Base-by-base conservation (phyloP, 2,797 vertebrate species). In the Galago senegalensis region DNA sequence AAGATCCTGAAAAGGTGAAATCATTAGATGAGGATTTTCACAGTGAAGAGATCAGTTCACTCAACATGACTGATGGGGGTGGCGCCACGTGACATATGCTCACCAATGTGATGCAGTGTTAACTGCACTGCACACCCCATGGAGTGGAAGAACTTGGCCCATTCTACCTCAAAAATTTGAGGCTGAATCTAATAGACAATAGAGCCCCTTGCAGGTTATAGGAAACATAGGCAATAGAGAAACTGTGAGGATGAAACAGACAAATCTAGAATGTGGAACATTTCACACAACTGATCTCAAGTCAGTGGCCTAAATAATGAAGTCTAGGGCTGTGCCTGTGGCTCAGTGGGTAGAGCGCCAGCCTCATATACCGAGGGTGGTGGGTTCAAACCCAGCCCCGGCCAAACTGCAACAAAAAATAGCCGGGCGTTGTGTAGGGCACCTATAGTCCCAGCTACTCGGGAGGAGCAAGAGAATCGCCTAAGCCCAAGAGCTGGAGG, bases 1-100 rank as follows among this genome's bases (percentile, higher is more conserved):
- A 90, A 95, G 83, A 75, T 63, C 69, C 37, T 37, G 1, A 61
- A 67, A 93, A 46, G 49, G 56, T 46, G 60, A 81, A 89, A 43
- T 49, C 11, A 23, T 12, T 13, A 56, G n/a, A 43, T 8, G 46
- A 80, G 21, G 43, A 31, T 60, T 49, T 75, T 79, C 31, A 70
- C 0, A 10, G 2, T 8, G 53, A 80, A 1, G 80, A 20, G 56
- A 31, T 7, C 8, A 40, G n/a, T 17, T 60, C 56, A 34, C 20
- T 31, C 7, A 25, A 53, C 25, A 9, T 18, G 27, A 69, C 29
- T n/a, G 21, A 53, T 23, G 53, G 13, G 16, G 67, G n/a, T 49
- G 49, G 49, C 49, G 31, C 40, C 8, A 43, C 0, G 2, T n/a
- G 34, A 69, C 5, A 20, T 5, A 23, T 9, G 23, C 60, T n/a